Base-by-base conservation (phyloP, 2,888 invertebrate species). In the Clostera curtula region DNA sequence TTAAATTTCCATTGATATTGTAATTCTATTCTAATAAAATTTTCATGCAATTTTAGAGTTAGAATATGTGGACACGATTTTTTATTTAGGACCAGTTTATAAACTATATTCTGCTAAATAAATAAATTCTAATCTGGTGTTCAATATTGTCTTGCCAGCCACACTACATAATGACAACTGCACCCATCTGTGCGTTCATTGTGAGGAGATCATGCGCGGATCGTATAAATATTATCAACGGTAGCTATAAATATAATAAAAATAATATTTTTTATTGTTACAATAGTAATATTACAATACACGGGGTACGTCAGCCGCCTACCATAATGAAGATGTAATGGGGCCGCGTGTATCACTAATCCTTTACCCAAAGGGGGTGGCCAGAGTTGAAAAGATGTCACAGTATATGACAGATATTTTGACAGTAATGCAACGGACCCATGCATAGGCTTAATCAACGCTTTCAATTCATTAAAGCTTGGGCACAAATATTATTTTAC, bases 311-410 rank as follows among this genome's bases (percentile, higher is more conserved):
- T 64, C 77, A 72, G 73, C 69, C 77, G 71, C 76, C 82, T 77
- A 73, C 82, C 77, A 63, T 80, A 83, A 83, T 83, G 83, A 83
- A 82, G 82, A 80, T 80, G 82, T 83, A 82, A 82, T 83, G 57
- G 77, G 76, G 80, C 69, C 54, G 66, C 56, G 59, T 49, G 54
- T 53, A 60, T 59, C 60, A 44, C 60, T 82, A 82, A 82, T 82
- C 82, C 79, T 72, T 66, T 69, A 43, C 63, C 53, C n/a, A 61
- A 73, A 77, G 74, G 77, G 79, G 80, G 80, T 75, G 76, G 61
- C 64, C 56, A 59, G 40, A 40, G 31, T 53, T 82, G 69, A 80
- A 80, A 79, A 60, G 79, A 79, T 79, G 80, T 83, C 82, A 80
- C 63, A 55, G 57, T 74, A 77, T 72, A 79, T 83, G 83, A 83